These are phyloP conservation scores for Acleris holmiana DNA, from an alignment of 2,888 invertebrate species.

Conservation along the genomic window DNA sequence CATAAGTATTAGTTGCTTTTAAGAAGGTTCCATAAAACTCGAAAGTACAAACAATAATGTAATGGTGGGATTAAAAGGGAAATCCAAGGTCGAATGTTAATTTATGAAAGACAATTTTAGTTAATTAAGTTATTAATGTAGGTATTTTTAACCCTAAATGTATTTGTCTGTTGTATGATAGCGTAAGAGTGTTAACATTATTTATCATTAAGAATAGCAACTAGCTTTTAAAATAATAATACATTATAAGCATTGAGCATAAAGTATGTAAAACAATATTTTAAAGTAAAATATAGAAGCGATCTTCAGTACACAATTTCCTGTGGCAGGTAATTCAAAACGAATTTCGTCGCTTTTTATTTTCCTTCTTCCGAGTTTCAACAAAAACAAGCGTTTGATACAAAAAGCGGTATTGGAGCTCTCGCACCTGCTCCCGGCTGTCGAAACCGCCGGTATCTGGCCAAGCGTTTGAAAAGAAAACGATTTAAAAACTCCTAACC, in stretches of 20 bases:
- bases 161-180: too few species aligned
- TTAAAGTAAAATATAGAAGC: slow-evolving; percentile 25
- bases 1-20: too few species aligned
- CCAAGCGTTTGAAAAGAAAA: slow-evolving; percentile 41
- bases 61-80: too few species aligned
- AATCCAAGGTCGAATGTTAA: too few species aligned
- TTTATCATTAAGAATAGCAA: too few species aligned
- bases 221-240: too few species aligned
- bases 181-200: too few species aligned
- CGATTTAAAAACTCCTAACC: slow-evolving; percentile 38
- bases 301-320: slow-evolving; percentile 36
- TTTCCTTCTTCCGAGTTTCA: slow-evolving; percentile 42
- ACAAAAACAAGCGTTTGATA: slow-evolving; percentile 49
- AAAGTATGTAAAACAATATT: slow-evolving; percentile 10
- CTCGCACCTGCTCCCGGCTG: slow-evolving; percentile 56
- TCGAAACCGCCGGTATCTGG: slow-evolving; percentile 43
- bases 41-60: too few species aligned
- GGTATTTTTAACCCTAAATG: too few species aligned
- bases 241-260: neutral
- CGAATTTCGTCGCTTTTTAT: slow-evolving; percentile 38
- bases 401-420: slow-evolving; percentile 56
- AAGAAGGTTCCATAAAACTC: too few species aligned
- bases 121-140: too few species aligned
- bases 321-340: slow-evolving; percentile 39
- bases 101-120: too few species aligned